Evolutionary conservation across 2,888 invertebrate species (phyloP), one percentile per base, ranked within the genome.

Genomic region (Hirudinaria manillensis): DNA sequence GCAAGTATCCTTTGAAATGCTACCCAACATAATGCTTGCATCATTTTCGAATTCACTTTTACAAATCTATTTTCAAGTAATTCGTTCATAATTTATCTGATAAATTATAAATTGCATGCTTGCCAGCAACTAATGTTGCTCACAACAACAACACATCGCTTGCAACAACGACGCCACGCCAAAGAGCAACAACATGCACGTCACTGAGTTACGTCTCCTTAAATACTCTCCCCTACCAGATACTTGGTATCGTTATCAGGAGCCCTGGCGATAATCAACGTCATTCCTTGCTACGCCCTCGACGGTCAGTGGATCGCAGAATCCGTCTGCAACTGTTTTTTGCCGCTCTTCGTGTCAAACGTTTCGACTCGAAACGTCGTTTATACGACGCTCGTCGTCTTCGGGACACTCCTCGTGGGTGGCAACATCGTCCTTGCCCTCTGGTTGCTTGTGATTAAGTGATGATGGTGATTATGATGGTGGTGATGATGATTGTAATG

Each of bases 241-340:
- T 81, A 90, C 91, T 78, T 90, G 92, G 79, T 92, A 93, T 86
- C 85, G 32, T 79, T 86, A 72, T 96, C 96, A 21, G 89, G 92
- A 81, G 97, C 96, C 0, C 88, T 97, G 81, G 95, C 91, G 16
- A 88, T 96, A 79, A 87, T 97, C 38, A 98, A 98, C 87, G 89
- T 94, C 10, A 89, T 97, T 77, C 97, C 97, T 0, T 94, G 95
- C 84, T 92, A 93, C 83, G 92, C 91, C 78, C 90, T 95, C 83
- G 97, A 98, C 85, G 97, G 97, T 0, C 92, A 96, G 83, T 91
- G 92, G 84, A 94, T 97, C 81, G 89, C 91, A 68, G 89, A 89
- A 71, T 85, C 86, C 13, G 81, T 87, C 65, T 82, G 87, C 16
- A 85, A 86, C 77, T 80, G 83, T 21, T 78, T 79, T 13, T 78